Conservation (phyloP, 2,888 invertebrate species). For the Dione juno region DNA sequence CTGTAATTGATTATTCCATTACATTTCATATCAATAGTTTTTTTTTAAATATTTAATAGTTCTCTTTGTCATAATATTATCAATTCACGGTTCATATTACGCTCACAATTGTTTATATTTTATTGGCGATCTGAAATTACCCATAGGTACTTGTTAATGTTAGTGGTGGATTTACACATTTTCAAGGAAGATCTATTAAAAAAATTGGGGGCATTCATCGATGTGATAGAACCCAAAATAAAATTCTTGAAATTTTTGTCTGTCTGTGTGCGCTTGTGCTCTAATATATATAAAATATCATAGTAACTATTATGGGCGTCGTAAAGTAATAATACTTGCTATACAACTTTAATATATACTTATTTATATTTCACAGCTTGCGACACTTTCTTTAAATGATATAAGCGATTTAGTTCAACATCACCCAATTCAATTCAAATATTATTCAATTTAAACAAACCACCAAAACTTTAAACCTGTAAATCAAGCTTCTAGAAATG, state of each 20-base stretch:
- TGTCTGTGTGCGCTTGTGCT: too few relatives aligned
- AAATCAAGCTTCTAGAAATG: not conserved
- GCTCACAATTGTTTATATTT: not conserved
- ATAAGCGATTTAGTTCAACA: not conserved
- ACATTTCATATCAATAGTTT: not conserved
- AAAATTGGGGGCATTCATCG: too few relatives aligned
- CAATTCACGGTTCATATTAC: not conserved
- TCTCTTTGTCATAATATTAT: not conserved
- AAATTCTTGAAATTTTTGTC: too few relatives aligned
- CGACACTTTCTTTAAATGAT: not conserved
- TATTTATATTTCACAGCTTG: too few relatives aligned
- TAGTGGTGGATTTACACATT: too few relatives aligned
- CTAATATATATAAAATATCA: too few relatives aligned
- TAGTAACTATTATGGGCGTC: too few relatives aligned
- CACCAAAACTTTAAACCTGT: too few relatives aligned
- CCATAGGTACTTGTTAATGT: too few relatives aligned
- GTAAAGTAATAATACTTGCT: not conserved
- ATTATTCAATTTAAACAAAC: too few relatives aligned
- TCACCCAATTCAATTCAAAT: not conserved
- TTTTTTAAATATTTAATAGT: constrained; percentile 11
- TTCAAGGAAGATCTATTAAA: too few relatives aligned
- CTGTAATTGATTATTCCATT: not conserved
- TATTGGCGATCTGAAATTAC: not conserved
- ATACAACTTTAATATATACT: not conserved
- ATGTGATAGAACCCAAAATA: too few relatives aligned